Evolutionary conservation across 2,113 vertebrate species (phyloP).

Genomic region (Mesocricetus auratus): DNA sequence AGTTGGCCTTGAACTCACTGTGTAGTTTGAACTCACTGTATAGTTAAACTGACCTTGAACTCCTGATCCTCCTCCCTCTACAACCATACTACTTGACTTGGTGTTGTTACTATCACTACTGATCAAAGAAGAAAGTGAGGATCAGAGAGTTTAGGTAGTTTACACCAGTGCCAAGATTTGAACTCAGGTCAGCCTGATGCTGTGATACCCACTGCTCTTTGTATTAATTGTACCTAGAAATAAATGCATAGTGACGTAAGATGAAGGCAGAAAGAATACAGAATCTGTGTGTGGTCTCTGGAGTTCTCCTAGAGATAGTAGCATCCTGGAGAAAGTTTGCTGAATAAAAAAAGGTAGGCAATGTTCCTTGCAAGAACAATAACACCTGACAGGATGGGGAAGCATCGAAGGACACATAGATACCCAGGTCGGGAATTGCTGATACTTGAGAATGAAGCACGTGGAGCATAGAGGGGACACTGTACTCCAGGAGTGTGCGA

Average conservation of each 20-base stretch:
- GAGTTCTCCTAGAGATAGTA: neutral
- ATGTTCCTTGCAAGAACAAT: neutral
- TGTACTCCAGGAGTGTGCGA: neutral
- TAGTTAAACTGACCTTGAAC: neutral
- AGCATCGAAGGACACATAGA: neutral
- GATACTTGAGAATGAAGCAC: neutral
- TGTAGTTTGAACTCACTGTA: neutral
- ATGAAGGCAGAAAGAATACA: neutral
- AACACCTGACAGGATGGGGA: neutral
- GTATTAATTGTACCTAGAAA: neutral
- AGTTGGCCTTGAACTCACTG: neutral
- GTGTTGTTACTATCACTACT: neutral
- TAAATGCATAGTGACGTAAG: neutral
- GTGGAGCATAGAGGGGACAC: neutral
- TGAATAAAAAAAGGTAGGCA: neutral
- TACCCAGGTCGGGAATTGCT: constrained; percentile 7
- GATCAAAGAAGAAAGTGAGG: neutral
- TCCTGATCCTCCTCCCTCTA: neutral
- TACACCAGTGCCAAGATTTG: neutral
- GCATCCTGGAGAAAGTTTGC: neutral
- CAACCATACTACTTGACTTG: neutral
- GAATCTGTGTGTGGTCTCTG: neutral
- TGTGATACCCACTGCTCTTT: neutral
- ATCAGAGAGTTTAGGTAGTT: neutral
- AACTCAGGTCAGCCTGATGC: neutral